phyloP scores from a whole-genome alignment of 1,140 invertebrate genomes.

The Tetramorium simillimum region DNA sequence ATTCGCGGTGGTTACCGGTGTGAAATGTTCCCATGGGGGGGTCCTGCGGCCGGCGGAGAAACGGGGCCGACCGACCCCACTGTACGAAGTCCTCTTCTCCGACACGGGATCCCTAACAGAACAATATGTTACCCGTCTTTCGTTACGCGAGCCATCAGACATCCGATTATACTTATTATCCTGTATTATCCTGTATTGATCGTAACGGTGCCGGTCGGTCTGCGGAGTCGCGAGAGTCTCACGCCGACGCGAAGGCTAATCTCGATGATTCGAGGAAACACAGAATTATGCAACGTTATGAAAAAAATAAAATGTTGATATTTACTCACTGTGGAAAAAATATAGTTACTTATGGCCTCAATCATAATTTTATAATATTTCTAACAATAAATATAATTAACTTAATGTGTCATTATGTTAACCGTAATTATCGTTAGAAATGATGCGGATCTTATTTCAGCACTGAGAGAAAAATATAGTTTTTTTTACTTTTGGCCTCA shows the following conservation, averaged over 20 bases:
- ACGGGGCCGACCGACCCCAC: conserved; percentile 43
- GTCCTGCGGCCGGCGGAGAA: conserved; percentile 66
- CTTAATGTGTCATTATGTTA: too few species aligned
- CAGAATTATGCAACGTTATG: not conserved
- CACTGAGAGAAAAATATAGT: too few species aligned
- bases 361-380: too few species aligned
- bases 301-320: too few species aligned
- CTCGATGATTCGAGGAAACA: not conserved
- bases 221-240: conserved; percentile 51
- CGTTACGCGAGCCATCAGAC: conserved; percentile 74
- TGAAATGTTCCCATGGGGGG: conserved; percentile 86
- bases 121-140: conserved; percentile 83
- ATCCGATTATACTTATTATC: conserved; percentile 76
- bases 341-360: too few species aligned
- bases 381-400: too few species aligned
- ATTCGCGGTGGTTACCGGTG: conserved; percentile 84
- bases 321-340: too few species aligned
- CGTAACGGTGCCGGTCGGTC: not conserved
- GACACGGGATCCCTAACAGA: conserved; percentile 63
- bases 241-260: conserved; percentile 17
- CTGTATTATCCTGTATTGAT: conserved; percentile 63
- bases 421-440: too few species aligned
- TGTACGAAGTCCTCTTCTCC: not conserved
- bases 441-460: too few species aligned
- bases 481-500: too few species aligned